Evolutionary conservation across 2,888 invertebrate species (phyloP).

Genomic region (Nomada hirtipes): DNA sequence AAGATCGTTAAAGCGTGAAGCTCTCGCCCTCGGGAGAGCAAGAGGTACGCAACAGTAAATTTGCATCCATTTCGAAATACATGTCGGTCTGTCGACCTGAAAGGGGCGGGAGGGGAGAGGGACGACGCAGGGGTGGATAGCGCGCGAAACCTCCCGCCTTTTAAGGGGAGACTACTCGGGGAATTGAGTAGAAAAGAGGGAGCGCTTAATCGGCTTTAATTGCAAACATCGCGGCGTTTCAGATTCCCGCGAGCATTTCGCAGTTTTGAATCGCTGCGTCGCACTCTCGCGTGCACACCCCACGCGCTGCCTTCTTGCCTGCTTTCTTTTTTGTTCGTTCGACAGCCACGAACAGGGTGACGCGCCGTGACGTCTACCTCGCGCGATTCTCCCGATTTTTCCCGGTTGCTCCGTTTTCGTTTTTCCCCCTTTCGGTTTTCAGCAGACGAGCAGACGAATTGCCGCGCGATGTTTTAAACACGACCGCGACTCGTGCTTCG

Average conservation of each 20-base stretch:
- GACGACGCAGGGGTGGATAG: slow-evolving; percentile 20
- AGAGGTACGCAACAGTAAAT: slow-evolving; percentile 61
- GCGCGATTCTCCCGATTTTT: background rate
- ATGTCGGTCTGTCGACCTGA: slow-evolving; percentile 52
- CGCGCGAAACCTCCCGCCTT: slow-evolving; percentile 55
- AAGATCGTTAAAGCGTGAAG: slow-evolving; percentile 62
- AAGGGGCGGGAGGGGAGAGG: slow-evolving; percentile 28
- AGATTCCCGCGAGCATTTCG: slow-evolving; percentile 62
- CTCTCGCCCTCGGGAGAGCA: slow-evolving; percentile 53
- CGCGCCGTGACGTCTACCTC: slow-evolving; percentile 37
- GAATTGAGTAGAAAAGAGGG: slow-evolving; percentile 64
- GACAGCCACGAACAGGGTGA: slow-evolving; percentile 14
- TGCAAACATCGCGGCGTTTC: slow-evolving; percentile 60
- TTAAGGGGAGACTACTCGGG: slow-evolving; percentile 57
- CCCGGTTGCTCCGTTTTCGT: background rate
- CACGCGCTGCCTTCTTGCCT: background rate
- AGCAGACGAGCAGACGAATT: slow-evolving; percentile 27
- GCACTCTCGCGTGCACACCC: slow-evolving; percentile 21
- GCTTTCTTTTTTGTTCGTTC: slow-evolving; percentile 32
- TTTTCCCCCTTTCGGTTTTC: background rate
- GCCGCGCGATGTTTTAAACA: slow-evolving; percentile 18
- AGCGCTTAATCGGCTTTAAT: slow-evolving; percentile 67
- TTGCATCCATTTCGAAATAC: slow-evolving; percentile 64
- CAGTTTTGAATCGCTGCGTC: slow-evolving; percentile 59
- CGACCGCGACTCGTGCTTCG: slow-evolving; percentile 15